Base-by-base conservation (phyloP, 2,888 invertebrate genomes). In the Hypomecis punctinalis region DNA sequence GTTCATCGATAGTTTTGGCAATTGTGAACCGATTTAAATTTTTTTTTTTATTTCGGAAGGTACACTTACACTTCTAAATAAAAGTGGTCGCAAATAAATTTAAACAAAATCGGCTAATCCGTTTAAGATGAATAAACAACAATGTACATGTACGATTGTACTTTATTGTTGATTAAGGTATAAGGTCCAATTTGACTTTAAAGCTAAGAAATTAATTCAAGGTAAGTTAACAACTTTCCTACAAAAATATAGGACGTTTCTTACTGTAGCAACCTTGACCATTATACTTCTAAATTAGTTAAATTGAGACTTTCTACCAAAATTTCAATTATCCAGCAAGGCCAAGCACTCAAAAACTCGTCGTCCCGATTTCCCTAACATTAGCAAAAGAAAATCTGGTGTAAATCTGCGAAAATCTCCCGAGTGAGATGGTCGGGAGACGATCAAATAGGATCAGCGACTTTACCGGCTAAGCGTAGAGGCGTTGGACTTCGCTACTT, bases 401-500 rank as follows among this genome's bases (percentile, higher is more conserved):
- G 83, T 80, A 84, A 88, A 85, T 84, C 85, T 78, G 72, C 46
- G 79, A 76, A 81, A 83, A 81, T 78, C 78, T 77, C 69, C 69
- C 59, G 39, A 65, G 47, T 47, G 62, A 76, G 77, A 73, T 77
- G 78, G 80, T 73, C 78, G 65, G 74, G 77, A 80, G 82, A 78
- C 79, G 83, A 82, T 86, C 85, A 83, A 87, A 86, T 77, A 84
- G 86, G 89, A 89, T 89, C 86, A 23, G 23, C 23, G 23, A 23
- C 23, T 23, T 23, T 23, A 23, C 23, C 23, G 23, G 23, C 23
- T 23, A 23, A 23, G 23, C 23, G 23, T 23, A 23, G 23, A 23
- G 23, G 23, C 23, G 23, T 23, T 23, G 23, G 23, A 23, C 23
- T 23, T 23, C 23, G 23, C 23, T 23, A 23, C 23, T 23, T 23